Percentiles rank a stretch among this genome's conserved stretches.
Evolutionary conservation across 2,888 invertebrate genomes (phyloP).

Genomic region (Aleiodes alternator): DNA sequence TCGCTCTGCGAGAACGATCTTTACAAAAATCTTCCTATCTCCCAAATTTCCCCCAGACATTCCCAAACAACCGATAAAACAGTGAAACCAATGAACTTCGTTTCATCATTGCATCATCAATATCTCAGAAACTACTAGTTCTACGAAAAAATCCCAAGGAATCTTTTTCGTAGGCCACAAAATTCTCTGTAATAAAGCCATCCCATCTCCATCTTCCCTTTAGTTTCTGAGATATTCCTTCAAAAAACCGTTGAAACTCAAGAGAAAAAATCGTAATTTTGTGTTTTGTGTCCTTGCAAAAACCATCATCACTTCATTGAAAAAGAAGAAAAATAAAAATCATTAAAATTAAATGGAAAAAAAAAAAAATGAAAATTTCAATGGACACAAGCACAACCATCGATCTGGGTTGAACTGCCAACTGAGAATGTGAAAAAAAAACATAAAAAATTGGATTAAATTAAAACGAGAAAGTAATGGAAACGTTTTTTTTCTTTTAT

Average conservation of each 20-base stretch:
- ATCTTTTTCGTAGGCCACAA: too few species aligned
- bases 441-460: constrained; percentile 24
- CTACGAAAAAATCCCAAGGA: too few species aligned
- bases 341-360: not conserved
- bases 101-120: too few species aligned
- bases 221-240: not conserved
- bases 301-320: not conserved
- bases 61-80: too few species aligned
- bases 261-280: constrained; percentile 1
- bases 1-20: too few species aligned
- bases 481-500: constrained; percentile 36
- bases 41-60: too few species aligned
- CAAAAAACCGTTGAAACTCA: not conserved
- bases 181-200: too few species aligned
- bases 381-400: constrained; percentile 74
- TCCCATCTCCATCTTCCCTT: too few species aligned
- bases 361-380: constrained; percentile 51
- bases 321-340: constrained; percentile 6
- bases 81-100: too few species aligned
- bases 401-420: constrained; percentile 72
- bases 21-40: too few species aligned
- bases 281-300: constrained; percentile 32
- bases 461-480: constrained; percentile 39
- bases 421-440: constrained; percentile 48
- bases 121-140: too few species aligned